These are phyloP conservation scores for Carettochelys insculpta DNA, from an alignment of 2,113 vertebrate species.

Conservation along the genomic window DNA sequence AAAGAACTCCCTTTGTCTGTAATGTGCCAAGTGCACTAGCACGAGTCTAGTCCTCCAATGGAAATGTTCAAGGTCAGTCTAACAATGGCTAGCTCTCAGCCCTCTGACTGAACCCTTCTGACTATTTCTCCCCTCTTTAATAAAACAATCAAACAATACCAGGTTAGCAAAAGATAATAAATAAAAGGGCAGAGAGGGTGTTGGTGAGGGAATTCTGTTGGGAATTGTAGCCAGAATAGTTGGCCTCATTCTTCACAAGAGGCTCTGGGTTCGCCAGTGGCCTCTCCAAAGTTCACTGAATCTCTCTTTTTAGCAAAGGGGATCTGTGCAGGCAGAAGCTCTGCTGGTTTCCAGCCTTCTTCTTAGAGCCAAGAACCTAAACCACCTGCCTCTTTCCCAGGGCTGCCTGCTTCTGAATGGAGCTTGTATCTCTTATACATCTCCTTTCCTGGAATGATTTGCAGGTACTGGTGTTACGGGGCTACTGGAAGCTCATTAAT, in stretches of 20 bases:
- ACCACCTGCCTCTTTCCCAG: background rate
- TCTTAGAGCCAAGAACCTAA: background rate
- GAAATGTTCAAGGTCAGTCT: background rate
- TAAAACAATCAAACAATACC: background rate
- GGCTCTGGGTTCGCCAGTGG: background rate
- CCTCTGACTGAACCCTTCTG: background rate
- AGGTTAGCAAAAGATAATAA: background rate
- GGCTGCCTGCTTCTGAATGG: background rate
- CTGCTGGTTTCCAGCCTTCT: background rate
- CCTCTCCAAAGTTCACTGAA: background rate
- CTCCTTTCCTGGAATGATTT: background rate
- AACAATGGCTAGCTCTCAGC: background rate
- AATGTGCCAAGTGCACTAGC: background rate
- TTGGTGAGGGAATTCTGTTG: background rate
- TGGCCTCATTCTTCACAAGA: background rate
- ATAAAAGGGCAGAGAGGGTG: background rate
- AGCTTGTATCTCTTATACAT: background rate
- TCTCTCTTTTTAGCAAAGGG: background rate
- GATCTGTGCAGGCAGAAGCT: background rate
- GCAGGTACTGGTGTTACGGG: background rate
- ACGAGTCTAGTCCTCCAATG: background rate
- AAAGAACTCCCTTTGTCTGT: background rate
- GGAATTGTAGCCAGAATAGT: background rate
- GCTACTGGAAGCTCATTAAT: background rate
- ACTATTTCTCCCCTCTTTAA: background rate